Evolutionary conservation across 1,140 invertebrate genomes (phyloP).

Genomic region (Zeugodacus cucurbitae): DNA sequence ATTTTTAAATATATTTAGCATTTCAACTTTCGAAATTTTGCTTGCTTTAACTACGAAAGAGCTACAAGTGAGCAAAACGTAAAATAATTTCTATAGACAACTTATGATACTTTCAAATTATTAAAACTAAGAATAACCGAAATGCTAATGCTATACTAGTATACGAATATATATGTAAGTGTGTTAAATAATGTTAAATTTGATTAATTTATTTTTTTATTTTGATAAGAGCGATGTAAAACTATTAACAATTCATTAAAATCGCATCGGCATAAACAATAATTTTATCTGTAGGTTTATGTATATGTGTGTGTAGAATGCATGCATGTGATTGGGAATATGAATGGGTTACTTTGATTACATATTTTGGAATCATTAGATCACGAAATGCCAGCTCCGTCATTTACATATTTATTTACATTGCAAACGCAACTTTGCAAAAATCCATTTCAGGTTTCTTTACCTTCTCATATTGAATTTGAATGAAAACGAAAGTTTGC

Average conservation of each 20-base stretch:
- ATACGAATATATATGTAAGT: neutral
- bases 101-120: neutral
- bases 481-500: neutral
- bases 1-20: neutral
- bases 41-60: neutral
- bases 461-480: too few species aligned
- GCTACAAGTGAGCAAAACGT: neutral
- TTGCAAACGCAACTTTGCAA: too few species aligned
- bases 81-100: neutral
- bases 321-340: neutral
- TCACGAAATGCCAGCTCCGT: neutral
- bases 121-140: neutral
- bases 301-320: neutral
- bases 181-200: neutral
- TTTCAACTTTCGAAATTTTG: slow-evolving; percentile 16
- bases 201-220: too few species aligned
- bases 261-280: neutral
- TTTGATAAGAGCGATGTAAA: neutral
- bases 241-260: slow-evolving; percentile 7
- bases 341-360: neutral
- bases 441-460: too few species aligned
- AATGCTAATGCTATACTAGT: neutral
- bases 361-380: slow-evolving; percentile 3
- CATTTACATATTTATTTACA: neutral
- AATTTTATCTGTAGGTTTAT: neutral